phyloP scores from a whole-genome alignment of 2,888 invertebrate genomes.

The Rhamnusium bicolor region DNA sequence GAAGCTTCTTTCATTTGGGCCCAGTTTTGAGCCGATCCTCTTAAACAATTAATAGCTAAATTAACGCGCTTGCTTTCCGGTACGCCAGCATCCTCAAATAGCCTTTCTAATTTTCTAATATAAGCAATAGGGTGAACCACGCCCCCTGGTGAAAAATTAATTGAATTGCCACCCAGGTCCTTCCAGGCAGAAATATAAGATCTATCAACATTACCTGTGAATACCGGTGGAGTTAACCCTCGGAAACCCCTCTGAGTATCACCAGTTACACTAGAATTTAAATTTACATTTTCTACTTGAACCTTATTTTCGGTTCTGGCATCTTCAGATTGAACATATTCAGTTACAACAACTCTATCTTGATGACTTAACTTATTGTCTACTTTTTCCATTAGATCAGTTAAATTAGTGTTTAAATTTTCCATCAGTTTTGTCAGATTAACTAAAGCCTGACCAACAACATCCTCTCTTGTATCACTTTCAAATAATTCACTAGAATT shows the following conservation, averaged over 20 bases:
- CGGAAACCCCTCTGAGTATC: too few species aligned
- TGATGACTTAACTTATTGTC: background rate
- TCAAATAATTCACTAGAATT: too few species aligned
- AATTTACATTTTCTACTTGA: too few species aligned
- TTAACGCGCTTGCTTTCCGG: background rate
- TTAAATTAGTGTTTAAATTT: conserved; percentile 3
- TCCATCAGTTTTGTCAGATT: background rate
- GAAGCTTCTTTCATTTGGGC: conserved; percentile 7
- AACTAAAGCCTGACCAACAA: background rate
- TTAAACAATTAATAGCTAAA: conserved; percentile 6
- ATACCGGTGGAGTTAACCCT: too few species aligned
- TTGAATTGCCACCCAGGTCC: background rate
- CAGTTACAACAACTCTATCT: background rate
- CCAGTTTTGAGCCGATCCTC: conserved; percentile 26
- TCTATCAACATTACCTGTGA: background rate
- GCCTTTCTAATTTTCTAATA: conserved; percentile 20
- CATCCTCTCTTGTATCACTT: background rate
- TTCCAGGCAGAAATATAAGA: background rate
- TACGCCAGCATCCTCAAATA: conserved; percentile 23
- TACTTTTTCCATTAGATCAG: background rate
- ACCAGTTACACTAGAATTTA: too few species aligned
- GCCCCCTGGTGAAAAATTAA: background rate
- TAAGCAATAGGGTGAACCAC: background rate
- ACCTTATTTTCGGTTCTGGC: too few species aligned
- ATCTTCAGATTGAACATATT: too few species aligned